phyloP scores from a whole-genome alignment of 2,113 vertebrate species.

The Diadophis punctatus region DNA sequence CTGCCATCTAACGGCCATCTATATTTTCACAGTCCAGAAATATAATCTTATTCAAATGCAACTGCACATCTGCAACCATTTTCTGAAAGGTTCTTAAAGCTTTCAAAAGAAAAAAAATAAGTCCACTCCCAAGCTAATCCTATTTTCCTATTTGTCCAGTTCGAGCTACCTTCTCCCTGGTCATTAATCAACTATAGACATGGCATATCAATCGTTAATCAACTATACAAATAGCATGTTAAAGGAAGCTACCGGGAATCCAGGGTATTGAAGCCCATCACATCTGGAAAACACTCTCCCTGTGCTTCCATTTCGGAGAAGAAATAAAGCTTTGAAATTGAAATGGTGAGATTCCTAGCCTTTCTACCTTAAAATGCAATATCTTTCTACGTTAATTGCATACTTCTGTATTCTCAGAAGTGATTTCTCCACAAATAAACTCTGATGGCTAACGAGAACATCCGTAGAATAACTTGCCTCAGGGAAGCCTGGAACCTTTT shows the following conservation, averaged over 20 bases:
- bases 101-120: not conserved
- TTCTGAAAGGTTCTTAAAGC: not conserved
- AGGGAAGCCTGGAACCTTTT: not conserved
- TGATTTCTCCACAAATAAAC: not conserved
- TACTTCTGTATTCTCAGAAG: not conserved
- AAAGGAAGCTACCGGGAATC: not conserved
- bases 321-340: not conserved
- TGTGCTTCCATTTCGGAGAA: not conserved
- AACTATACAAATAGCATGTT: not conserved
- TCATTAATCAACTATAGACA: not conserved
- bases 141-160: not conserved
- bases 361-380: not conserved
- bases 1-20: not conserved
- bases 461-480: not conserved
- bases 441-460: not conserved
- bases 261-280: not conserved
- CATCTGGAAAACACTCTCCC: not conserved
- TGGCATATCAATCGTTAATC: not conserved
- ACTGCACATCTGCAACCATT: not conserved
- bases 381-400: not conserved
- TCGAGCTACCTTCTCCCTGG: not conserved
- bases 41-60: not conserved
- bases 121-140: not conserved
- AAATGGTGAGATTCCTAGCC: not conserved
- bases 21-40: not conserved